Evolutionary conservation across 2,113 vertebrate species (phyloP).

Genomic region (Narcine bancroftii): DNA sequence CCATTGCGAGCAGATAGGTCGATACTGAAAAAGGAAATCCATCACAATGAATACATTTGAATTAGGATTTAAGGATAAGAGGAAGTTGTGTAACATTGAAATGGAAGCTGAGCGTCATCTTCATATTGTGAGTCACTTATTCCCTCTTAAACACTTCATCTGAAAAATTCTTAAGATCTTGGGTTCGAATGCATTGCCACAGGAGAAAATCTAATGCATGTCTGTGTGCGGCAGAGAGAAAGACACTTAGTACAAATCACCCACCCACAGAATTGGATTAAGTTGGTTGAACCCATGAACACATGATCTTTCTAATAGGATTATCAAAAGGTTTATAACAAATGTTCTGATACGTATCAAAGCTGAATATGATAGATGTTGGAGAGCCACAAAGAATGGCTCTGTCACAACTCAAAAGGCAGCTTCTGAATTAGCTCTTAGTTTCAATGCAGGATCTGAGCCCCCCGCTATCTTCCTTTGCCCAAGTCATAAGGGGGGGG

Average conservation of each 20-base stretch:
- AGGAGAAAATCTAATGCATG: not conserved
- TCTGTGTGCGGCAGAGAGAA: not conserved
- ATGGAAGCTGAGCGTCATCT: not conserved
- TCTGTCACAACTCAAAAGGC: not conserved
- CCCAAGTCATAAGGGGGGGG: not conserved
- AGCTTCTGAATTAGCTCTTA: not conserved
- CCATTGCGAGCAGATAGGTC: not conserved
- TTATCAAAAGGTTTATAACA: not conserved
- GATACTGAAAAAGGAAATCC: not conserved
- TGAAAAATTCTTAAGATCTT: not conserved
- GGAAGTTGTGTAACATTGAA: not conserved
- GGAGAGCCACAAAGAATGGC: not conserved
- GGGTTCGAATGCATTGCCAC: not conserved
- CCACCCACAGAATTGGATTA: constrained; percentile 6
- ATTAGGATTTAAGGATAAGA: not conserved
- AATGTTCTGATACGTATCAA: not conserved
- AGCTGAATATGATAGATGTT: not conserved
- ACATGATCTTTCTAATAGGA: not conserved
- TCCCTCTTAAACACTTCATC: not conserved
- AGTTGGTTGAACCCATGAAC: not conserved
- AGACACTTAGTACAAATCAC: not conserved
- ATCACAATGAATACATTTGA: not conserved
- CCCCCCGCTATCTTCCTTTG: not conserved
- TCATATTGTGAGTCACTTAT: not conserved
- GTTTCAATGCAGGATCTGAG: not conserved